Percentiles rank a stretch among this genome's conserved stretches.
These are phyloP conservation scores for Diarsia dahlii DNA, from an alignment of 2,888 invertebrate species.

Conservation along the genomic window DNA sequence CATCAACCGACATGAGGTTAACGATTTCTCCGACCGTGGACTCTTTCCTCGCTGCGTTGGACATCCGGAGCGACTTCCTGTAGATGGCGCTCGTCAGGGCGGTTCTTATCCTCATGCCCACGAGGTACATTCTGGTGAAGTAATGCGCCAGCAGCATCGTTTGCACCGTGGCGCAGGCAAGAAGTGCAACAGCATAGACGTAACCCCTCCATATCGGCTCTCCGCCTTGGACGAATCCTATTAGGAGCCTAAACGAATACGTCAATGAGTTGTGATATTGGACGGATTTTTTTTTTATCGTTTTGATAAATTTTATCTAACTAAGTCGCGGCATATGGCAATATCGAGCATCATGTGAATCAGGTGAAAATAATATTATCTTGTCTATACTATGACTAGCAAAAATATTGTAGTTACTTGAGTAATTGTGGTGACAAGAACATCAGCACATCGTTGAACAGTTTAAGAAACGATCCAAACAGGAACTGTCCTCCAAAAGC, in stretches of 20 bases:
- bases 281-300: slow-evolving; percentile 19
- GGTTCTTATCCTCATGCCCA: slow-evolving; percentile 97
- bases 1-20: slow-evolving; percentile 97
- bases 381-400: slow-evolving; percentile 28
- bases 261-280: slow-evolving; percentile 14
- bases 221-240: slow-evolving; percentile 92
- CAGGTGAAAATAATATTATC: slow-evolving; percentile 11
- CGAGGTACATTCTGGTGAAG: slow-evolving; percentile 97
- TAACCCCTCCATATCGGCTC: slow-evolving; percentile 96
- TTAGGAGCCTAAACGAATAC: slow-evolving; percentile 91
- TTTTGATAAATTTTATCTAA: slow-evolving; percentile 23
- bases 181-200: slow-evolving; percentile 94
- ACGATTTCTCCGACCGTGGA: slow-evolving; percentile 98
- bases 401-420: slow-evolving; percentile 90
- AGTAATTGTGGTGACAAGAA: slow-evolving; percentile 98
- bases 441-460: slow-evolving; percentile 95
- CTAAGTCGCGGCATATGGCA: slow-evolving; percentile 13
- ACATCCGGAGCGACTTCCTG: slow-evolving; percentile 95
- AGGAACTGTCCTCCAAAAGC: slow-evolving; percentile 97
- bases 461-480: slow-evolving; percentile 95
- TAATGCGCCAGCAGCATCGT: slow-evolving; percentile 97
- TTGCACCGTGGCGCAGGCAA: slow-evolving; percentile 94
- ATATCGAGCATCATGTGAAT: slow-evolving; percentile 5
- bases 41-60: slow-evolving; percentile 94
- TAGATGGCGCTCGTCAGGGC: slow-evolving; percentile 97